Percentiles rank a stretch among this genome's conserved stretches.
phyloP scores from a whole-genome alignment of 30 jellyfish, hydroid and myxozoan species.

The Haliclystus octoradiatus region DNA sequence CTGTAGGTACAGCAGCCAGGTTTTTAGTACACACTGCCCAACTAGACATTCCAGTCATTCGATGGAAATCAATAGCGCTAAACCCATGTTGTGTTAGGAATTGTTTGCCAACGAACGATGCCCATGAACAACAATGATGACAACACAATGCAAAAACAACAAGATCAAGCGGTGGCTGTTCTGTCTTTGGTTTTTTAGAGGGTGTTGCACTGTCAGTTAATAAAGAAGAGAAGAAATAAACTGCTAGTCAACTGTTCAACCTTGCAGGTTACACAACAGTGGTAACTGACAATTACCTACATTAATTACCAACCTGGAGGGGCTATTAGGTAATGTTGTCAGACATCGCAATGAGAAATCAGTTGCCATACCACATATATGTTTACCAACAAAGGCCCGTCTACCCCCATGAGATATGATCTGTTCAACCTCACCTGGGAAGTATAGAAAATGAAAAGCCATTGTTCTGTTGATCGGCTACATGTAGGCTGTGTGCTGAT shows the following conservation, averaged over 20 bases:
- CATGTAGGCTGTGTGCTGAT: too few relatives aligned
- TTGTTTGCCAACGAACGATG: constrained; percentile 65
- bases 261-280: too few relatives aligned
- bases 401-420: constrained; percentile 9
- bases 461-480: background rate
- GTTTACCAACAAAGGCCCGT: constrained; percentile 74
- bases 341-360: constrained; percentile 82
- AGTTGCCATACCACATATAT: constrained; percentile 96
- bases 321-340: too few relatives aligned
- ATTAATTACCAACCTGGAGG: too few relatives aligned
- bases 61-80: constrained; percentile 51
- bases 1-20: background rate
- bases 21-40: constrained; percentile 98
- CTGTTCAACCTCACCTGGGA: constrained; percentile 44
- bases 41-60: constrained; percentile 60
- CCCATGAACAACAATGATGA: constrained; percentile 86
- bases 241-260: too few relatives aligned
- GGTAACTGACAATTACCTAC: too few relatives aligned
- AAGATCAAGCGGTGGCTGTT: constrained; percentile 13
- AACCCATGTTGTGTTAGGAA: constrained; percentile 39
- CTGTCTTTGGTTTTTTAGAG: too few relatives aligned
- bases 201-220: too few relatives aligned
- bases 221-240: too few relatives aligned
- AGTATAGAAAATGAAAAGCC: background rate
- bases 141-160: constrained; percentile 78